Conservation (phyloP, 1,140 invertebrate species). For the Trichonephila clavipes region DNA sequence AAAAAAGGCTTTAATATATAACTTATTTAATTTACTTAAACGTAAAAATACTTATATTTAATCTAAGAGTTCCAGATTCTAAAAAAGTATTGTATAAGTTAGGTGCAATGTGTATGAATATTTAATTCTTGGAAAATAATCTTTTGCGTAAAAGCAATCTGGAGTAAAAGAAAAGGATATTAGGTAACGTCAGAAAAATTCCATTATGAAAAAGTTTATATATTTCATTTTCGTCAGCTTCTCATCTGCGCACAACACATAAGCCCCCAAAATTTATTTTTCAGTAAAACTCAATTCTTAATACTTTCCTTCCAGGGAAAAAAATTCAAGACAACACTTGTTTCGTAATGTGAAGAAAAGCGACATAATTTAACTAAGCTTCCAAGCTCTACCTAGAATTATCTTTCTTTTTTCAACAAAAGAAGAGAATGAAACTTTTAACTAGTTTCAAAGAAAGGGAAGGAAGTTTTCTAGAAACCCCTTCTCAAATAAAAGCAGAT, state of each 20-base stretch:
- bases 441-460: background rate
- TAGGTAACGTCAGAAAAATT: background rate
- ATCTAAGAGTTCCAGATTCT: too few relatives aligned
- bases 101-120: too few relatives aligned
- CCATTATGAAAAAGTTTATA: background rate
- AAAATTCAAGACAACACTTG: background rate
- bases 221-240: background rate
- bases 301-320: background rate
- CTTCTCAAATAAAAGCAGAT: constrained; percentile 12
- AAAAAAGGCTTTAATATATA: too few relatives aligned
- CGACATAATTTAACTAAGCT: background rate
- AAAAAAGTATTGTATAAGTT: too few relatives aligned
- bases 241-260: background rate
- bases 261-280: background rate
- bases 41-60: too few relatives aligned
- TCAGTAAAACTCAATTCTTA: background rate
- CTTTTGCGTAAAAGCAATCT: background rate
- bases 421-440: background rate
- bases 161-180: background rate
- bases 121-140: too few relatives aligned
- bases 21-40: too few relatives aligned
- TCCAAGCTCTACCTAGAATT: too few relatives aligned
- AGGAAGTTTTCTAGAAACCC: background rate
- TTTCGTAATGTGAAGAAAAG: background rate
- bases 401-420: background rate